These are phyloP conservation scores for Antennarius striatus DNA, from an alignment of 2,113 vertebrate genomes.

Conservation along the genomic window DNA sequence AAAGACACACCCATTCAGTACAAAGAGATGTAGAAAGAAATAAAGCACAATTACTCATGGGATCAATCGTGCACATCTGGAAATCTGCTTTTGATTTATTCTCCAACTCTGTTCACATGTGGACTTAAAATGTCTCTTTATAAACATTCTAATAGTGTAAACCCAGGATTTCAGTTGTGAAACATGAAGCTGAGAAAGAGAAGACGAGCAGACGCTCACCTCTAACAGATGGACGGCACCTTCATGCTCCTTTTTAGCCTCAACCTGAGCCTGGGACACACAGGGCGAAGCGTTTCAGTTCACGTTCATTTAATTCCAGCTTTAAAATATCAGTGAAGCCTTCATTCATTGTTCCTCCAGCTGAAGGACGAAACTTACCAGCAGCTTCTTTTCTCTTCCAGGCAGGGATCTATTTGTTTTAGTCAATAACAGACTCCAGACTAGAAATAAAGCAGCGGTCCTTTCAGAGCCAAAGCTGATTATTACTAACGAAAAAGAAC, in stretches of 20 bases:
- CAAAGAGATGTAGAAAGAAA: slow-evolving; percentile 82
- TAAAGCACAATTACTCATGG: slow-evolving; percentile 73
- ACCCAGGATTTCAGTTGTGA: not conserved
- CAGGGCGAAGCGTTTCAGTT: slow-evolving; percentile 58
- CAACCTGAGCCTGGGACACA: slow-evolving; percentile 94
- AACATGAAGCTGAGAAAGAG: not conserved
- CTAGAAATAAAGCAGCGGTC: no score
- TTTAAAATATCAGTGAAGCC: slow-evolving; percentile 32
- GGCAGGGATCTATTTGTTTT: not conserved
- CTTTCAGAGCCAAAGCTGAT: not conserved
- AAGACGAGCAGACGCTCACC: slow-evolving; percentile 81
- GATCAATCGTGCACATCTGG: slow-evolving; percentile 62
- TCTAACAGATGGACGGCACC: slow-evolving; percentile 97
- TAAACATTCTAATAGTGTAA: no score
- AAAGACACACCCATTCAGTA: slow-evolving; percentile 81
- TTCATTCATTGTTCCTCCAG: slow-evolving; percentile 3
- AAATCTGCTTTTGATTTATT: slow-evolving; percentile 27
- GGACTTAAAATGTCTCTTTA: not conserved
- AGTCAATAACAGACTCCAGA: no score
- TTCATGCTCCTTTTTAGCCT: slow-evolving; percentile 98
- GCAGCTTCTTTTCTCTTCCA: no score
- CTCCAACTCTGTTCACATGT: not conserved
- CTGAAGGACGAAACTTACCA: slow-evolving; percentile 10
- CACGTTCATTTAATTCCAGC: slow-evolving; percentile 38
- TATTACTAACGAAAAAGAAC: no score